Base-by-base conservation (phyloP, 2,797 vertebrate genomes). In the Phalloptychus januarius region DNA sequence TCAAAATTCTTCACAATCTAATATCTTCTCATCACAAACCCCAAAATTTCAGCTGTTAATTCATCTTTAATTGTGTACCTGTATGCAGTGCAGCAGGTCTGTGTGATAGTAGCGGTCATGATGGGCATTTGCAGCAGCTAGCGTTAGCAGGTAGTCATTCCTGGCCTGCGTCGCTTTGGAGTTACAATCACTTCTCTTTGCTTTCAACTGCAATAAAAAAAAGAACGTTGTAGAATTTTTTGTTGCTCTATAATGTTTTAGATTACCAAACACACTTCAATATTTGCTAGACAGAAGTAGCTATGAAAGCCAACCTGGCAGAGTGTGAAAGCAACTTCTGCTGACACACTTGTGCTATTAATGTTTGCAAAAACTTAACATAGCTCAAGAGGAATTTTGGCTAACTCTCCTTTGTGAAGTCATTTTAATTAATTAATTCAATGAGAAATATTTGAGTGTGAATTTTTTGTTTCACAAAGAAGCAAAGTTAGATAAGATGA, bases 91-190 rank as follows among this genome's bases (percentile, higher is more conserved):
- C 61, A 97, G 94, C 52, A 99, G 94, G 88, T 99, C 98, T 10
- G 96, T 98, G 67, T 99, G 97, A 91, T 99, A 99, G 91, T 99
- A 99, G 89, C 97, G 98, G 87, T 99, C 97, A 31, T 98, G 98
- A 89, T 99, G 98, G 72, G 97, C 98, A 8, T 99, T 99, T 75
- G 98, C 98, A 73, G 98, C 98, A 74, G 98, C 98, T 87, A 99
- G 93, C 0, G 97, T 99, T 80, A 99, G 96, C 81, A 99, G 96
- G 87, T 99, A 99, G 92, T 99, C 98, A n/a, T 99, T 99, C 90
- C 98, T 95, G 16, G 98, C 97, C 0, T 99, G 98, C 18, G 97
- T 99, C 0, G 98, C 98, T 94, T 99, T 99, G 75, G 97, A 97
- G 91, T 99, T 99, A 85, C 97, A 99, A 86, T 99, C 98, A 0